A percentile compares a stretch with the other conserved stretches of the same genome.
These are phyloP conservation scores for Paramormyrops kingsleyae DNA, from an alignment of 2,113 vertebrate species.

Conservation along the genomic window DNA sequence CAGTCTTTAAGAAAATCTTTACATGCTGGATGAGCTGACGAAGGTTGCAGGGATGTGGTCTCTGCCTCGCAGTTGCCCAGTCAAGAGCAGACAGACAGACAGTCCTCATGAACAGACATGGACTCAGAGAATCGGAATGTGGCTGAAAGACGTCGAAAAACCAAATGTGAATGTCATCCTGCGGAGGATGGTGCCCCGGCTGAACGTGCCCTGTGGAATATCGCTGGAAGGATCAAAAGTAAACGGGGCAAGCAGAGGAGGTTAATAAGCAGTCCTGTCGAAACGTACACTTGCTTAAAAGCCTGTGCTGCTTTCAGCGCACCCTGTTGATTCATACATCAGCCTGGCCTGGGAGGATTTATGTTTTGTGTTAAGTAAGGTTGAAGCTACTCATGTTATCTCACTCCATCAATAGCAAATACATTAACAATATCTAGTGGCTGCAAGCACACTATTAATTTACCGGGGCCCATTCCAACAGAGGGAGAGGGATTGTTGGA, in stretches of 20 bases:
- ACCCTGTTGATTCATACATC: slow-evolving; percentile 40
- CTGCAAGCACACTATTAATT: slow-evolving; percentile 80
- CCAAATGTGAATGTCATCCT: background rate
- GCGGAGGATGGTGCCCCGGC: background rate
- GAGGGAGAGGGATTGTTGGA: slow-evolving; percentile 70
- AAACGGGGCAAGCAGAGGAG: background rate
- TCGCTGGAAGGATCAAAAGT: background rate
- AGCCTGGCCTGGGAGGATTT: slow-evolving; percentile 63
- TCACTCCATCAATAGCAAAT: slow-evolving; percentile 74
- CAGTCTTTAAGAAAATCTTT: background rate
- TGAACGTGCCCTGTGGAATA: background rate
- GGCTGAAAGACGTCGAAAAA: background rate
- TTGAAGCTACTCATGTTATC: slow-evolving; percentile 79
- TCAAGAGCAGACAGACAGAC: background rate
- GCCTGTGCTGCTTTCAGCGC: slow-evolving; percentile 27
- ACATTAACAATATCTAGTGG: slow-evolving; percentile 80
- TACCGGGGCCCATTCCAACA: slow-evolving; percentile 71
- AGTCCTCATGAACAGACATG: background rate
- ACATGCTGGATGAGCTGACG: background rate
- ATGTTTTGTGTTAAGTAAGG: slow-evolving; percentile 81
- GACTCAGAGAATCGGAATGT: background rate
- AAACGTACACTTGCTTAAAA: slow-evolving; percentile 29
- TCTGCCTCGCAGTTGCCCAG: background rate
- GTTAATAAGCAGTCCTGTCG: slow-evolving; percentile 18
- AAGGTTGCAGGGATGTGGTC: background rate